Base-by-base conservation (phyloP, 2,888 invertebrate genomes). In the Calliphora vomitoria region DNA sequence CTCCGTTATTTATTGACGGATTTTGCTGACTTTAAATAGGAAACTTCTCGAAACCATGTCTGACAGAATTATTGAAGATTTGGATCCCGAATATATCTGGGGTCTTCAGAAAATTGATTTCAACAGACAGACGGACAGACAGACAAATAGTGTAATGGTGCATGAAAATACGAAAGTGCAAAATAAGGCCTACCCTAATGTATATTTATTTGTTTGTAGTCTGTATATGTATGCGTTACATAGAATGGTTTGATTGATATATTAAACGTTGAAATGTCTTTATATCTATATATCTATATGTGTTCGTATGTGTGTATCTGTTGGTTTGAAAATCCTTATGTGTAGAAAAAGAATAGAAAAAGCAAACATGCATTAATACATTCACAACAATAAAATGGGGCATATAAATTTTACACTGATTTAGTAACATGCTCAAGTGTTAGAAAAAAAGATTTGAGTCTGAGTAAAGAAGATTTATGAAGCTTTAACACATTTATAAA, bases 401-500 rank as follows among this genome's bases (percentile, higher is more conserved):
- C 85, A 84, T 58, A 82, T 64, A 72, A 79, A 84, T 75, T 82
- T 78, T 55, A 69, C 81, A 82, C 74, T 79, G 82, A 79, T 79
- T 79, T 85, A 74, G 68, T 58, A 69, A 58, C 62, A 75, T 64
- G 79, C 78, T 84, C 38, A 85, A 87, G 78, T 87, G 74, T 79
- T 62, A 74, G 58, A 66, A 13, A 25, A 55, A 53, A 79, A 25
- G 84, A 82, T 87, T 84, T 78, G 15, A 78, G 74, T 74, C 55
- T 68, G 62, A 78, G 55, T 55, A 53, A 44, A 68, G 64, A 79
- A 79, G 87, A 87, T 87, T 85, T 85, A 85, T 87, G 79, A 82
- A 85, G 87, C 84, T 85, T 87, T 87, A 87, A 85, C 85, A 82
- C 87, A 87, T 87, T 82, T 82, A 78, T 82, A 82, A 87, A 87